These are phyloP conservation scores for Pungitius pungitius DNA, from an alignment of 2,113 vertebrate genomes.

Conservation along the genomic window DNA sequence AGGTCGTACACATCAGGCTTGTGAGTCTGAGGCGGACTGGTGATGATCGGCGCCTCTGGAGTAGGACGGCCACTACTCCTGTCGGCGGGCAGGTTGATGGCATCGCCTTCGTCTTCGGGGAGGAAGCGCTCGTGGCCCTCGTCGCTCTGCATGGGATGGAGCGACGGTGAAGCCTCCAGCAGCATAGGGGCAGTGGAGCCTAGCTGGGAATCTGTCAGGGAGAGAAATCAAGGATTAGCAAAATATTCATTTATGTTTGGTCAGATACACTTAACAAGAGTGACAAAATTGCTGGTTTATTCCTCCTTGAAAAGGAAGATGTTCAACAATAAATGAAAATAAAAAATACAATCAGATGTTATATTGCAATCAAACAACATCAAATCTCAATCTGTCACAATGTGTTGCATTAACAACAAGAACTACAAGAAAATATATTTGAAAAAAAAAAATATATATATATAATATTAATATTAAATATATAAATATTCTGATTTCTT, in stretches of 20 bases:
- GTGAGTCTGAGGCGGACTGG: conserved; percentile 91
- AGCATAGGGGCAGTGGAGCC: conserved; percentile 44
- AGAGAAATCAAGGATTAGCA: background rate
- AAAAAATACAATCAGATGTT: background rate
- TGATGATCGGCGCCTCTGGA: conserved; percentile 95
- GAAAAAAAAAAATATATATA: background rate
- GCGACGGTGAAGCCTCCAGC: conserved; percentile 51
- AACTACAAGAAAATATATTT: background rate
- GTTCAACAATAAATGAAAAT: background rate
- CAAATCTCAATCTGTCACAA: background rate
- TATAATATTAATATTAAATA: no score
- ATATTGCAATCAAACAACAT: background rate
- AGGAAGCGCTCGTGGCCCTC: conserved; percentile 70
- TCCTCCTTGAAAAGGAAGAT: background rate
- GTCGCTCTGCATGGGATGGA: conserved; percentile 78
- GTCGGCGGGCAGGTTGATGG: conserved; percentile 28
- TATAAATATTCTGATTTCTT: background rate
- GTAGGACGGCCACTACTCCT: conserved; percentile 66
- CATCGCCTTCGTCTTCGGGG: conserved; percentile 45
- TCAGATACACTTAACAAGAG: background rate
- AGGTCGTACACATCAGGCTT: conserved; percentile 88
- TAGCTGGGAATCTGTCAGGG: conserved; percentile 71
- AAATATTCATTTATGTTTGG: conserved; percentile 1
- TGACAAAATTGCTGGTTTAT: background rate
- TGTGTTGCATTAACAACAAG: background rate